A percentile compares a stretch with the other conserved stretches of the same genome.
These are phyloP conservation scores for Zhuqinia jingwanae DNA, from an alignment of 2,888 invertebrate species.

Conservation along the genomic window DNA sequence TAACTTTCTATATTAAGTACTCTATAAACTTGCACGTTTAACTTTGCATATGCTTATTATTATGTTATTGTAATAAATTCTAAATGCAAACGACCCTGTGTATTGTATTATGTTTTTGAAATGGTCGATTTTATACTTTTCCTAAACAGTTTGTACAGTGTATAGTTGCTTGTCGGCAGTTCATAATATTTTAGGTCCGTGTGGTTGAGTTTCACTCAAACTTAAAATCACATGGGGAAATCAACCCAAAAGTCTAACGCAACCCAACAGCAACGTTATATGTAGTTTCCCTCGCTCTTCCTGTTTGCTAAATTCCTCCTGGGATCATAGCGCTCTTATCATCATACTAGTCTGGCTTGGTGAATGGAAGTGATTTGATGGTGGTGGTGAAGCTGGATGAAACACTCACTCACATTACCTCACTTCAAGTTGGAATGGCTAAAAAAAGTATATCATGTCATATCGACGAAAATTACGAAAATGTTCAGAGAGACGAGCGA, in stretches of 20 bases:
- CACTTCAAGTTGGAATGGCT: not conserved
- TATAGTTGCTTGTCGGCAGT: not conserved
- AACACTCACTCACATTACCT: not conserved
- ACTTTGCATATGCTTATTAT: too few relatives aligned
- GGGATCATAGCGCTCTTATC: not conserved
- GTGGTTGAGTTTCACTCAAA: not conserved
- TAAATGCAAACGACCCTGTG: constrained; percentile 4
- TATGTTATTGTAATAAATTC: too few relatives aligned
- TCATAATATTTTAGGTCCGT: constrained; percentile 18
- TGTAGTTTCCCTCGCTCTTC: not conserved
- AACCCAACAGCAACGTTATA: constrained; percentile 7
- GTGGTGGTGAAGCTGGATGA: not conserved
- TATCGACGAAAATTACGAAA: not conserved
- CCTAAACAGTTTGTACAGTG: too few relatives aligned
- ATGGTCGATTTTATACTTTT: constrained; percentile 18
- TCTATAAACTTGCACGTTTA: too few relatives aligned
- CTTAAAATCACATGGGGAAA: not conserved
- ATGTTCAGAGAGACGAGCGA: too few relatives aligned
- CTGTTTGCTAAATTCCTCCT: constrained; percentile 25
- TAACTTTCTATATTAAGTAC: too few relatives aligned
- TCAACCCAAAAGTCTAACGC: not conserved
- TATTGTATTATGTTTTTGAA: not conserved
- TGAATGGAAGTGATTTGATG: constrained; percentile 24
- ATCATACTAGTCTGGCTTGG: too few relatives aligned
- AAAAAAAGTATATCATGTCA: not conserved